These are phyloP conservation scores for Caenorhabditis uteleia DNA, from an alignment of 2,888 invertebrate species.

Conservation along the genomic window DNA sequence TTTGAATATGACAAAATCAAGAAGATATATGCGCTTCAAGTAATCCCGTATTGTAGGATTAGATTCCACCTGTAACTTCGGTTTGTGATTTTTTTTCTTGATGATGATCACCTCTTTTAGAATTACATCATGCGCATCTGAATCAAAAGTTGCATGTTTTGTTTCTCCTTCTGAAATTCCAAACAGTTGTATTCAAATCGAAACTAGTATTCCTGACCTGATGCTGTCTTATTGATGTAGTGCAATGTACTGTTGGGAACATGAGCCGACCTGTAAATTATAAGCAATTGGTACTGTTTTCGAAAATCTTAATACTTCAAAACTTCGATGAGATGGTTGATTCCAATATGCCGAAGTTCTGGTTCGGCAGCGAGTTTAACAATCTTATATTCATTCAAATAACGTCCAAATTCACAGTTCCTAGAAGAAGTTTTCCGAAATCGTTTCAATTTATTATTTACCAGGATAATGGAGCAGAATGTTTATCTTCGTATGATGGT, in stretches of 20 bases:
- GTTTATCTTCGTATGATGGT: conserved; percentile 32
- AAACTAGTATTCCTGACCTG: neutral
- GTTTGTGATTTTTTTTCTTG: neutral
- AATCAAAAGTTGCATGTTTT: conserved; percentile 32
- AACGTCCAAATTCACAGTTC: conserved; percentile 33
- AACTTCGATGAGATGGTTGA: conserved; percentile 15
- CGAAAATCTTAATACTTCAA: neutral
- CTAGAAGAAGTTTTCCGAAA: no score
- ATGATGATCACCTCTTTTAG: neutral
- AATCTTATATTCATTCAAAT: conserved; percentile 27
- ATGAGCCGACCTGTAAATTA: neutral
- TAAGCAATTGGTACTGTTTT: neutral
- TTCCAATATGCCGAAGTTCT: conserved; percentile 13
- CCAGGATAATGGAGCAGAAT: conserved; percentile 34
- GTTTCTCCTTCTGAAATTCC: conserved; percentile 20
- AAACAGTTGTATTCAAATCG: neutral
- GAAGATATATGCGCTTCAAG: conserved; percentile 30
- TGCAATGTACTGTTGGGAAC: conserved; percentile 20
- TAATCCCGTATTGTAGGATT: conserved; percentile 20
- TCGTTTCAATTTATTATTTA: neutral
- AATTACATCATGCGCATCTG: conserved; percentile 25
- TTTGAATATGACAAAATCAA: conserved; percentile 31
- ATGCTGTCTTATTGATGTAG: conserved; percentile 18
- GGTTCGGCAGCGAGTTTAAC: conserved; percentile 24
- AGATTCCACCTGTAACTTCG: conserved; percentile 8